Percentiles rank a stretch among this genome's conserved stretches.
Conservation (phyloP, 2,888 invertebrate species). For the Diplolepis rosae region DNA sequence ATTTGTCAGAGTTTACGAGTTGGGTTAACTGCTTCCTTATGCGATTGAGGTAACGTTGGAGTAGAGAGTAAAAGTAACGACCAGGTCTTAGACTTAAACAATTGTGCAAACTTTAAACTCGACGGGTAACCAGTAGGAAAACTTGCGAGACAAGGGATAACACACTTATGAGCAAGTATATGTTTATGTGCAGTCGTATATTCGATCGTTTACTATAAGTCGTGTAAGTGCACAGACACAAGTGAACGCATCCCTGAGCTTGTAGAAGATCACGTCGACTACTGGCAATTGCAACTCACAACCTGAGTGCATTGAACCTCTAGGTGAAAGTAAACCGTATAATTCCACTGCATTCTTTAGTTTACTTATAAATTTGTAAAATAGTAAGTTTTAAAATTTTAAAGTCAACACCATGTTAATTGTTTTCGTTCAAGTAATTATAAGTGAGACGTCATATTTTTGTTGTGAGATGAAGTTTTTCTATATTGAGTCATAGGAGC, state of each 20-base stretch:
- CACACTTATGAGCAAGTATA: constrained; percentile 14
- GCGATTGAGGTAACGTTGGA: not conserved
- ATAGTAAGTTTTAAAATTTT: constrained; percentile 4
- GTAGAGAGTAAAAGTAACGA: constrained; percentile 4
- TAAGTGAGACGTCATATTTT: no score
- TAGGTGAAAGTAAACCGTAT: constrained; percentile 43
- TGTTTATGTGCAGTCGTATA: constrained; percentile 19
- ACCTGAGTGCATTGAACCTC: constrained; percentile 38
- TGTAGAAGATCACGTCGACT: constrained; percentile 4
- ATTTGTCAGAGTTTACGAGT: constrained; percentile 8
- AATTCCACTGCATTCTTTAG: constrained; percentile 1
- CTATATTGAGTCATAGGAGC: no score
- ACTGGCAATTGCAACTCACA: constrained; percentile 1
- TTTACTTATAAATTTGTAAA: constrained; percentile 17
- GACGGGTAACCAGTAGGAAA: constrained; percentile 19
- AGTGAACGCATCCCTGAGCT: constrained; percentile 14
- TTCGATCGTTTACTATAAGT: constrained; percentile 4
- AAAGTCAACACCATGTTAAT: not conserved
- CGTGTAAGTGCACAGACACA: not conserved
- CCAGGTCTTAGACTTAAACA: constrained; percentile 18
- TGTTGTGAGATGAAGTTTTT: no score
- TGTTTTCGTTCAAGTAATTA: not conserved
- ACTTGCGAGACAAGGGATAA: constrained; percentile 27
- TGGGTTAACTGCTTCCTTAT: constrained; percentile 4
- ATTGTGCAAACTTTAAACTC: constrained; percentile 23